phyloP scores from a whole-genome alignment of 1,140 invertebrate species.

The Dufourea novaeangliae region DNA sequence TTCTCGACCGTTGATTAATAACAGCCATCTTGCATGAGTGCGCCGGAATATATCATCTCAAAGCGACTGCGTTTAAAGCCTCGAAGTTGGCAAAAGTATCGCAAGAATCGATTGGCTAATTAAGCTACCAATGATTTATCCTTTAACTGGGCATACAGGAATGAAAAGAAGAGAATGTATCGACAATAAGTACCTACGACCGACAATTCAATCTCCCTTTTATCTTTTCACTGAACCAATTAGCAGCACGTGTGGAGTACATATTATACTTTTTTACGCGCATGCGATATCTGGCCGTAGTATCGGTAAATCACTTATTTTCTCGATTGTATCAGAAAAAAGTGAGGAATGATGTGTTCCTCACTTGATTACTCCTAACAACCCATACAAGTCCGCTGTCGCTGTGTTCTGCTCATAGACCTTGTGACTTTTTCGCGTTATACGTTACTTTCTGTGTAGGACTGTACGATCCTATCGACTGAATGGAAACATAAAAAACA shows the following conservation, averaged over 20 bases:
- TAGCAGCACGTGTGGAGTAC: not conserved
- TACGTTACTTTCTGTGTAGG: not conserved
- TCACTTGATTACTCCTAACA: constrained; percentile 3
- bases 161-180: constrained; percentile 31
- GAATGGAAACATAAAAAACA: constrained; percentile 3
- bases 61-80: not conserved
- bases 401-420: not conserved
- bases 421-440: constrained; percentile 7
- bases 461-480: not conserved
- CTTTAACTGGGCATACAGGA: not conserved
- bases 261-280: constrained; percentile 10
- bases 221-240: constrained; percentile 14
- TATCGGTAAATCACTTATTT: constrained; percentile 10
- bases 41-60: constrained; percentile 9
- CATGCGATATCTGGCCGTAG: not conserved
- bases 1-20: constrained; percentile 56
- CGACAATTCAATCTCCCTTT: constrained; percentile 37
- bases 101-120: constrained; percentile 48
- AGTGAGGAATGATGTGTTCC: not conserved
- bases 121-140: constrained; percentile 24
- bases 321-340: constrained; percentile 2
- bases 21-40: constrained; percentile 12
- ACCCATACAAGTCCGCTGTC: not conserved
- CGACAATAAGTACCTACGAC: not conserved
- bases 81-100: constrained; percentile 3